Base-by-base conservation (phyloP, 2,113 vertebrate species). In the Cephalophus harveyi region DNA sequence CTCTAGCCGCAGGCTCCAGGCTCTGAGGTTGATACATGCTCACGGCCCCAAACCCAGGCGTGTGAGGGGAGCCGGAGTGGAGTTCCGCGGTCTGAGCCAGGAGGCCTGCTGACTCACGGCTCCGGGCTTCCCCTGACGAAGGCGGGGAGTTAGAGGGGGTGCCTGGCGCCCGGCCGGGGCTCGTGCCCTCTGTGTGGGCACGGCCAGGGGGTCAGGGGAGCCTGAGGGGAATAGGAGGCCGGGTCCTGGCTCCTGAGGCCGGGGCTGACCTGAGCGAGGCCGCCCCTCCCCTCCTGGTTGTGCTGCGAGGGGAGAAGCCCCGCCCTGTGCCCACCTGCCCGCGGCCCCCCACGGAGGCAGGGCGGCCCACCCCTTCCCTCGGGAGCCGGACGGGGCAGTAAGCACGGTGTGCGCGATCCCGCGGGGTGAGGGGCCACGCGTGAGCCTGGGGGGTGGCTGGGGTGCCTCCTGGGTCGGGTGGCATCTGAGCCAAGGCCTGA, bases 21-120 rank as follows among this genome's bases (percentile, higher is more conserved):
- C 74, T 93, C 81, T 64, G 79, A 89, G 91, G 17, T 89, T 16
- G 79, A 78, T 62, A 91, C 95, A 60, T 15, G 14, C n/a, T 27
- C 2, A 0, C 23, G 30, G 43, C 96, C 59, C 5, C 7, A 78
- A 90, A 96, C 7, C 25, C 81, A 48, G 62, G 55, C 19, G 11
- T 48, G 46, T 11, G 16, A 82, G 17, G 12, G 88, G 30, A 78
- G 50, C 93, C 81, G 14, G 81, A 40, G 81, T 2, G 33, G 46
- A 54, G 1, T 7, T 43, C 23, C 50, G 10, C 13, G 2, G 36
- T 78, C 97, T 59, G 11, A 59, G n/a, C 82, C 8, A 59, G 30
- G 71, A 30, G 40, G 30, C 89, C 81, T 84, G 92, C 94, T 48
- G 94, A 87, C 36, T 82, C 92, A n/a, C 28, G 23, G 57, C 79